Evolutionary conservation across 2,113 vertebrate genomes (phyloP), one percentile per base, ranked within the genome.

Genomic region (Cyrtonyx montezumae): DNA sequence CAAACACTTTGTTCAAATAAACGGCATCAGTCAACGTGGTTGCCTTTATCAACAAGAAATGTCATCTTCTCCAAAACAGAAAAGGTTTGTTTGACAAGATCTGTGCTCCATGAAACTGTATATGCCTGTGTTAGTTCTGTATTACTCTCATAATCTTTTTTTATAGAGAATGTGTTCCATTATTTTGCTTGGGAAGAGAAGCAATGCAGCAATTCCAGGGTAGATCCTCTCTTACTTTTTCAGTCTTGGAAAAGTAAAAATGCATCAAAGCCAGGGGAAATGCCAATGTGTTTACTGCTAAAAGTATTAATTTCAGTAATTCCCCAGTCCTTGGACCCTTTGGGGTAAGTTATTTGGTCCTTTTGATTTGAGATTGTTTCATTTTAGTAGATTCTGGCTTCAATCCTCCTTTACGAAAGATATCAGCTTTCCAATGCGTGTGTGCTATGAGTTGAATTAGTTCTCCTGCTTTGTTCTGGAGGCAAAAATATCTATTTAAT

Each of bases 1-100:
- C 71, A 96, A 91, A 94, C 85, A 83, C 79, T 85, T 85, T 1
- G 34, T 88, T 93, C 37, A 94, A 90, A 90, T 94, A 93, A 96
- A 93, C 92, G 59, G 71, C 61, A 90, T 74, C 68, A 51, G 65
- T 79, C 82, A 88, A 90, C 73, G 82, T 3, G 6, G 51, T 83
- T 91, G 46, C 68, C 68, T 88, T 96, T 88, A 83, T 84, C 82
- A 95, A 88, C 65, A 88, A 88, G 73, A 83, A 91, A 90, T 88
- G 88, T 75, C 79, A 69, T 83, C 68, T 95, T 92, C 84, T 95
- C 79, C 68, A 67, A 70, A 94, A 75, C 61, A 90, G 68, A 90
- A 93, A 93, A 37, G 28, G 37, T 90, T 95, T 89, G 90, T 96
- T 95, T 91, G 79, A 93, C 85, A 88, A 86, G 79, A 75, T 63